Evolutionary conservation across 2,888 invertebrate genomes (phyloP).

Genomic region (Lycaena phlaeas): DNA sequence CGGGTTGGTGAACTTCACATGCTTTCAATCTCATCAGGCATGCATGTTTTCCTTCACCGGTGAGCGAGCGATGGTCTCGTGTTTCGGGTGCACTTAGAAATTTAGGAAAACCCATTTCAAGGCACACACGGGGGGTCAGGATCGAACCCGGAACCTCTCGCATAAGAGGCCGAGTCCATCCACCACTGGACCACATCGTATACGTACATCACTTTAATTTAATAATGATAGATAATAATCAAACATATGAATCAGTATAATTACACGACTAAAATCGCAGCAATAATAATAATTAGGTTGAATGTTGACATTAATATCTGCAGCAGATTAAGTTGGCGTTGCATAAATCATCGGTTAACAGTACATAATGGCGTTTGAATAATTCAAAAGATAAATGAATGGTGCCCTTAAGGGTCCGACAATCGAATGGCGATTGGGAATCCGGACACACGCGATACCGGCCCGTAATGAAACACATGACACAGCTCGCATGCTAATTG

Average conservation of each 20-base stretch:
- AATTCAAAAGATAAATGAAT: conserved; percentile 34
- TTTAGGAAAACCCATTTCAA: too few species aligned
- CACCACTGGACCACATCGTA: too few species aligned
- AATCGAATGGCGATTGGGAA: conserved; percentile 32
- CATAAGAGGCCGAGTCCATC: too few species aligned
- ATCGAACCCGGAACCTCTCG: too few species aligned
- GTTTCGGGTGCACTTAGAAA: too few species aligned
- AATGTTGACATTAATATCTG: background rate
- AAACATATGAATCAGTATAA: background rate
- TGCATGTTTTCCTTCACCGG: too few species aligned
- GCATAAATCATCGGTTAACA: conserved; percentile 10
- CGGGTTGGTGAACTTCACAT: too few species aligned
- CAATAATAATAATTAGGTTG: background rate
- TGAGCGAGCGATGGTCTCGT: too few species aligned
- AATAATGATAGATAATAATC: too few species aligned
- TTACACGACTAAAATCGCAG: background rate
- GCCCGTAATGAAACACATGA: conserved; percentile 31
- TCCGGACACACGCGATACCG: conserved; percentile 41
- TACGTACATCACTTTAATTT: too few species aligned
- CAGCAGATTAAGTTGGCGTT: background rate
- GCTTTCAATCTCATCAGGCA: too few species aligned
- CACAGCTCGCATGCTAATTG: conserved; percentile 38
- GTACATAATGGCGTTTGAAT: conserved; percentile 29
- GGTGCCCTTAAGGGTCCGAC: conserved; percentile 31
- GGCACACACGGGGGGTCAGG: too few species aligned